These are phyloP conservation scores for Drosophila flavopinicola DNA, from an alignment of 2,888 invertebrate genomes.

Conservation along the genomic window DNA sequence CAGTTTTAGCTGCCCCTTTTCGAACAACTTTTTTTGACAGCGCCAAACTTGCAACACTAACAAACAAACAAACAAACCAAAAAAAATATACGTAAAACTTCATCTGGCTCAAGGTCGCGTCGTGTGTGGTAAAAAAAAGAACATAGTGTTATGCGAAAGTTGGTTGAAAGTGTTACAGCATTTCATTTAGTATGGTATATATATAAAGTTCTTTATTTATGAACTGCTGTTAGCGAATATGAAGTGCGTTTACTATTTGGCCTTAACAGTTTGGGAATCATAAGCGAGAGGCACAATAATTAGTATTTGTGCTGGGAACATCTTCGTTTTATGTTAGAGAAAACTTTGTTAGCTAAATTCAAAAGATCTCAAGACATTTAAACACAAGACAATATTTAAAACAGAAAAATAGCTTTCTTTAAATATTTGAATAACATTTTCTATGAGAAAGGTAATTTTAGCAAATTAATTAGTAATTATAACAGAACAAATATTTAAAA, in stretches of 20 bases:
- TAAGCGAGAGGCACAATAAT: not conserved
- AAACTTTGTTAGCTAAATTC: no score
- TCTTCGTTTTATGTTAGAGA: no score
- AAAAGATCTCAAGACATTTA: no score
- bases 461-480: no score
- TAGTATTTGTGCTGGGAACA: no score
- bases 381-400: no score
- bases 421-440: no score
- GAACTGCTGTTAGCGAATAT: not conserved
- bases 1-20: slow-evolving; percentile 38
- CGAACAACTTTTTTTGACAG: slow-evolving; percentile 27
- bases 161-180: slow-evolving; percentile 5
- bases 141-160: slow-evolving; percentile 2
- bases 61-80: no score
- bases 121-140: slow-evolving; percentile 5
- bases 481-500: no score
- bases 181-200: not conserved
- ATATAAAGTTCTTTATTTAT: not conserved
- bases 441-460: no score
- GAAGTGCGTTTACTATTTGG: not conserved
- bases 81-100: no score
- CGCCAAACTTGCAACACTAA: slow-evolving; percentile 38
- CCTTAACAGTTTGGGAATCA: not conserved
- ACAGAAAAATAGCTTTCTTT: no score
- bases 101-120: slow-evolving; percentile 51